Base-by-base conservation (phyloP, 2,113 vertebrate species). In the Psephotus haematonotus region DNA sequence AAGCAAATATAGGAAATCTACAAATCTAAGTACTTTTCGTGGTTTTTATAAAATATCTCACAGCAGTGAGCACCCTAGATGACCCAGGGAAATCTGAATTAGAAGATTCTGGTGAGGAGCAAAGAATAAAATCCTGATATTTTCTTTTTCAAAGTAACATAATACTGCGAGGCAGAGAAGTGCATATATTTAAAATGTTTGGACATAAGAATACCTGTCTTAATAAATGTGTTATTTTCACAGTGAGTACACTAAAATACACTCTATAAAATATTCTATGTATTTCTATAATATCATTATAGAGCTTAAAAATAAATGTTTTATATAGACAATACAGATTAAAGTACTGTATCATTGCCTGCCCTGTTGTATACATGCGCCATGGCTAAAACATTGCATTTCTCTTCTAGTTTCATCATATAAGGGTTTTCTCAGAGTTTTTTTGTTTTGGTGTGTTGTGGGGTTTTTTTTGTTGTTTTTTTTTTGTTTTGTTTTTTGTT, bases 171-270 rank as follows among this genome's bases (percentile, higher is more conserved):
- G 77, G 92, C 86, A 96, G 97, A 96, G 93, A 96, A 91, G 71
- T 81, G 63, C 93, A 84, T 95, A 57, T 94, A 96, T 97, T 98
- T 97, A 97, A 94, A 93, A 96, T 79, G 0, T 96, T 82, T 75
- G 97, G 97, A 97, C 88, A 68, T 95, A 94, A 95, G 78, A 97
- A 87, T 94, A 97, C 81, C 74, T 97, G 97, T 97, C 97, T 97
- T 97, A 98, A 97, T 97, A 98, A 98, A 98, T 98, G 98, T 98
- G 97, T 98, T 98, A 98, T 98, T 98, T 98, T 98, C 98, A 98
- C 97, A 97, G 97, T 98, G 96, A 98, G 96, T 97, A 97, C 96
- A 97, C 96, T 90, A 79, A 97, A 96, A 95, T 95, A 95, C 97
- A 97, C 96, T 95, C 92, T 97, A 94, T 97, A 96, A 97, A 98